A percentile compares a stretch with the other conserved stretches of the same genome.
Conservation (phyloP, 2,888 invertebrate species). For the Eulithis testata region DNA sequence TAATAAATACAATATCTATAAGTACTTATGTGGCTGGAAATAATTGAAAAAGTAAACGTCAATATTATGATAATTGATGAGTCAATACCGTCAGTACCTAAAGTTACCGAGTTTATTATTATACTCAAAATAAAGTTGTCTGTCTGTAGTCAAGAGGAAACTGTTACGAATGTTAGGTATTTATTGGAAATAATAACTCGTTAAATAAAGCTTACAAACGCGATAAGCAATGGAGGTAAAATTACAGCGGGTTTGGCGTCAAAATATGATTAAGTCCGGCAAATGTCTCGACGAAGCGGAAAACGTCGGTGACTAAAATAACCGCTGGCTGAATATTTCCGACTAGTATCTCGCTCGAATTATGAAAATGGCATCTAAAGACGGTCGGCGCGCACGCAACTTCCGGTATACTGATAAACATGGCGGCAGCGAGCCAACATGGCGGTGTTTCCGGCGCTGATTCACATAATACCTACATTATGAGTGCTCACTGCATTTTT, state of each 20-base stretch:
- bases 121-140: conserved; percentile 3
- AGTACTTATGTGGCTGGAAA: background rate
- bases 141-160: conserved; percentile 11
- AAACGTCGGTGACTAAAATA: conserved; percentile 79
- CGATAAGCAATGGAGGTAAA: conserved; percentile 61
- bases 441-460: conserved; percentile 83
- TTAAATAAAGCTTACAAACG: conserved; percentile 46
- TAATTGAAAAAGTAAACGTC: conserved; percentile 3
- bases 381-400: conserved; percentile 81
- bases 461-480: conserved; percentile 64
- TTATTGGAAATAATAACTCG: background rate
- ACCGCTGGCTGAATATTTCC: conserved; percentile 73
- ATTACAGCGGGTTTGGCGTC: conserved; percentile 65
- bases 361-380: conserved; percentile 79
- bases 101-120: background rate
- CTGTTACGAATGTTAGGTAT: background rate
- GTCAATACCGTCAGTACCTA: background rate
- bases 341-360: conserved; percentile 71
- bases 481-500: conserved; percentile 81
- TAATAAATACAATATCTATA: background rate
- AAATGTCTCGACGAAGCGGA: conserved; percentile 78
- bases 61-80: conserved; percentile 3
- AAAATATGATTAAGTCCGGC: conserved; percentile 76
- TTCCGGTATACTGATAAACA: conserved; percentile 82
- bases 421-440: conserved; percentile 80